Evolutionary conservation across 2,888 invertebrate genomes (phyloP).

Genomic region (Automeris io): DNA sequence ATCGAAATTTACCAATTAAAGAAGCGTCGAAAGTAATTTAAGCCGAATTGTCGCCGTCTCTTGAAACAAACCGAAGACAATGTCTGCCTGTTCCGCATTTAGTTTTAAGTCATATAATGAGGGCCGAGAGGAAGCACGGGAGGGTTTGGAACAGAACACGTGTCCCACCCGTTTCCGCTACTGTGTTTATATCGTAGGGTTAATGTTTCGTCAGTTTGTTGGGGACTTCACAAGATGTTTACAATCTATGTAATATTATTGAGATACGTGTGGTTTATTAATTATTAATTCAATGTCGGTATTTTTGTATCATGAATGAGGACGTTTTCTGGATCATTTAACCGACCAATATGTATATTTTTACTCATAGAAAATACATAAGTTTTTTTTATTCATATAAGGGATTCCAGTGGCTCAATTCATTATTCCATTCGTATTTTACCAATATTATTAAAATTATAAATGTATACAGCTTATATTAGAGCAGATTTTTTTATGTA

Average conservation of each 20-base stretch:
- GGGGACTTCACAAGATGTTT: constrained; percentile 4
- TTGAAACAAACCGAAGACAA: constrained; percentile 10
- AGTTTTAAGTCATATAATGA: constrained; percentile 35
- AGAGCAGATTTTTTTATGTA: too few relatives aligned
- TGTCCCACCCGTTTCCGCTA: constrained; percentile 47
- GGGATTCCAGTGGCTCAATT: too few relatives aligned
- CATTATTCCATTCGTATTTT: too few relatives aligned
- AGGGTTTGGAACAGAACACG: constrained; percentile 45
- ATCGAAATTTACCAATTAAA: constrained; percentile 13
- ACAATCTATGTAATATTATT: neutral
- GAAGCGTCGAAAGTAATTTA: constrained; percentile 13
- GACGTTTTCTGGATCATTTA: too few relatives aligned
- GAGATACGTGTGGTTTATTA: too few relatives aligned
- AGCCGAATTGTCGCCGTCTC: constrained; percentile 8
- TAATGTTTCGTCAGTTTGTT: constrained; percentile 10
- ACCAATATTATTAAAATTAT: too few relatives aligned
- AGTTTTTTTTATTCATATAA: too few relatives aligned
- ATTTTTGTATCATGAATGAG: too few relatives aligned
- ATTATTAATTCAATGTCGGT: too few relatives aligned
- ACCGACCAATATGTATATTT: too few relatives aligned
- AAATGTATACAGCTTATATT: too few relatives aligned
- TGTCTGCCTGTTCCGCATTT: constrained; percentile 27
- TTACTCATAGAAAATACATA: too few relatives aligned
- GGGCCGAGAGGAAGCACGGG: constrained; percentile 32
- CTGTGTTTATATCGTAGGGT: constrained; percentile 26